phyloP scores from a whole-genome alignment of 2,888 invertebrate species.

The Flabesymbios commensalis region DNA sequence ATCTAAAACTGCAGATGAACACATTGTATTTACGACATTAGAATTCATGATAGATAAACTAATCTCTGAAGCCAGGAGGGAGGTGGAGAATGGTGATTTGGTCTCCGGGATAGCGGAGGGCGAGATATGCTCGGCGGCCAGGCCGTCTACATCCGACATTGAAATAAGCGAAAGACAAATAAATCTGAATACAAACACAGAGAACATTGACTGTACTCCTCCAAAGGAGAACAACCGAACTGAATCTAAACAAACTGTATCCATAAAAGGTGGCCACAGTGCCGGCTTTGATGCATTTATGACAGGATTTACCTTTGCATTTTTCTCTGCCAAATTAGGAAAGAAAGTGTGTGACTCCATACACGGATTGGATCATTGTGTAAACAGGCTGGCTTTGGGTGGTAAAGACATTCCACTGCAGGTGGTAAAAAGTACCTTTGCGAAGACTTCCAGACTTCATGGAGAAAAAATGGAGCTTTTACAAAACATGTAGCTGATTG shows the following conservation, averaged over 20 bases:
- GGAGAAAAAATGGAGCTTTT: constrained; percentile 38
- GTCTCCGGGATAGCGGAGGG: no score
- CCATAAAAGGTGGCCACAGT: constrained; percentile 50
- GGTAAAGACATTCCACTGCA: constrained; percentile 61
- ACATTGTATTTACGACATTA: no score
- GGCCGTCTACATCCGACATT: no score
- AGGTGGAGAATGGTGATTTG: no score
- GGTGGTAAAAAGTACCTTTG: constrained; percentile 55
- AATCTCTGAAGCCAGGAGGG: no score
- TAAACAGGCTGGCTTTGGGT: constrained; percentile 58
- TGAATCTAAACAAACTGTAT: not conserved
- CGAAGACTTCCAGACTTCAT: constrained; percentile 53
- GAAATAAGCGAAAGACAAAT: not conserved
- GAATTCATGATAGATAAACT: no score
- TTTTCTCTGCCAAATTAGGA: constrained; percentile 40
- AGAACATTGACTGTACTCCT: not conserved
- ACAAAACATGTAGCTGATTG: no score
- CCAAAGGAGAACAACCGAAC: not conserved
- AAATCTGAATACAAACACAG: not conserved
- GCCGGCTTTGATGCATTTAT: constrained; percentile 64
- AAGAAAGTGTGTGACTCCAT: constrained; percentile 19
- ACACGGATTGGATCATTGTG: constrained; percentile 42
- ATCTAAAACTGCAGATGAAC: no score
- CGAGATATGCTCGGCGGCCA: no score
- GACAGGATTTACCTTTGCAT: constrained; percentile 61